Conservation (phyloP, 2,797 vertebrate species). For the Acrocephalus scirpaceus region DNA sequence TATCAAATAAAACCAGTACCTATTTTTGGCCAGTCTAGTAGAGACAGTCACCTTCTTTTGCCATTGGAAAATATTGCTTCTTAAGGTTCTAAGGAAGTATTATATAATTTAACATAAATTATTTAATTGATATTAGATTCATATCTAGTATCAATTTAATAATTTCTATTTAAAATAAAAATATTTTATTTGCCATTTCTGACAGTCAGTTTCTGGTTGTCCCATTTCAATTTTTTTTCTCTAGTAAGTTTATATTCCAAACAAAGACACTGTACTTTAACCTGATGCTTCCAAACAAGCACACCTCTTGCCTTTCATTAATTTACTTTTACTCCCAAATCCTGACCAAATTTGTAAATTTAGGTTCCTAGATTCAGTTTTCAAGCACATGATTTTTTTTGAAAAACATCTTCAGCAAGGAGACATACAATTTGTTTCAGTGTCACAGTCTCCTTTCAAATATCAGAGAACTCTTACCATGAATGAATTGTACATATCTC, state of each 20-base stretch:
- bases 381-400: background rate
- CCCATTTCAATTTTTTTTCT: background rate
- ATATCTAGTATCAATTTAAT: too few relatives aligned
- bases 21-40: background rate
- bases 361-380: background rate
- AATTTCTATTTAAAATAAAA: background rate
- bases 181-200: background rate
- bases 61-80: background rate
- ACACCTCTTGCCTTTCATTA: background rate
- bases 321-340: background rate
- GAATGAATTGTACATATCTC: background rate
- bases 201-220: background rate
- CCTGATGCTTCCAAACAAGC: background rate
- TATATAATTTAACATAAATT: background rate
- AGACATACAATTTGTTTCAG: background rate
- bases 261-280: background rate
- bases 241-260: background rate
- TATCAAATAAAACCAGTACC: background rate
- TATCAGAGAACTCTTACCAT: background rate
- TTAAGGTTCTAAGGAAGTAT: background rate
- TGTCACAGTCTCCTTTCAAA: background rate
- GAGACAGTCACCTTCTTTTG: background rate
- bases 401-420: background rate
- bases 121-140: too few relatives aligned
- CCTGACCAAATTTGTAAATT: background rate